phyloP scores from a whole-genome alignment of 2,797 vertebrate genomes.

The Sebastiscus tertius region DNA sequence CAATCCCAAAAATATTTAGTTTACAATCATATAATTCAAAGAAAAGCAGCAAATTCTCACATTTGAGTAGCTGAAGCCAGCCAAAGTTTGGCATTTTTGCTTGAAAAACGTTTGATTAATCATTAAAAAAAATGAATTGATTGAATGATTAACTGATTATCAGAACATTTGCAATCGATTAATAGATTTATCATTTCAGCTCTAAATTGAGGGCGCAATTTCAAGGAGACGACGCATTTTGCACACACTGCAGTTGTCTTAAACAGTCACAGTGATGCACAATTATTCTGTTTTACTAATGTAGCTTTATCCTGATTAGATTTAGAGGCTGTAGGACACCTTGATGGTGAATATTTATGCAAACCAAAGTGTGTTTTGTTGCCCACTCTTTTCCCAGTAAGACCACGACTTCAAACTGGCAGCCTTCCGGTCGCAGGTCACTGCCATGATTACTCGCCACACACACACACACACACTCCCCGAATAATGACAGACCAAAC shows the following conservation, averaged over 20 bases:
- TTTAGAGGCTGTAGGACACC: not conserved
- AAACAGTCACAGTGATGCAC: not conserved
- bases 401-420: constrained; percentile 17
- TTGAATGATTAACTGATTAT: not conserved
- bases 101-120: not conserved
- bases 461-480: constrained; percentile 37
- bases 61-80: not conserved
- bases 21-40: not conserved
- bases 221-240: not conserved
- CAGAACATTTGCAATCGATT: not conserved
- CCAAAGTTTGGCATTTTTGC: not conserved
- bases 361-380: not conserved
- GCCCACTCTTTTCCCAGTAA: constrained; percentile 23
- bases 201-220: not conserved
- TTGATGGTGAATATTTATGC: not conserved
- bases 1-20: not conserved
- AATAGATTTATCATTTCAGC: not conserved
- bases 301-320: not conserved
- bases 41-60: not conserved
- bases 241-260: not conserved
- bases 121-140: not conserved
- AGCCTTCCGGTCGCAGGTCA: constrained; percentile 21
- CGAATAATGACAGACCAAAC: constrained; percentile 68
- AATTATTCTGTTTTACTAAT: not conserved
- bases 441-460: constrained; percentile 36